phyloP scores from a whole-genome alignment of 2,797 vertebrate genomes.

The Oreochromis mossambicus region DNA sequence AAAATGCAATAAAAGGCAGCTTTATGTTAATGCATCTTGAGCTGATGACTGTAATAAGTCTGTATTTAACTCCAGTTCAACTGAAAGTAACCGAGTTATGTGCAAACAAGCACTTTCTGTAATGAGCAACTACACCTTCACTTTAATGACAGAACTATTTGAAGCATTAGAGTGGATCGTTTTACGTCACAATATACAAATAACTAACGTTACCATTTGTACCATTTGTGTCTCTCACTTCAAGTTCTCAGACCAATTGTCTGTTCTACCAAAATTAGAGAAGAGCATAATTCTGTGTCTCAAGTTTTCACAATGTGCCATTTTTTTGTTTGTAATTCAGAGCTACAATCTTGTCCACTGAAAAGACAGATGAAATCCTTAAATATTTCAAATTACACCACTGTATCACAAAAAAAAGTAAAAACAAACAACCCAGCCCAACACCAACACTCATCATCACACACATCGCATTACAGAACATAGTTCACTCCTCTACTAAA shows the following conservation, averaged over 20 bases:
- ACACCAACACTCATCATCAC: not conserved
- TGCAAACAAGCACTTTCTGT: not conserved
- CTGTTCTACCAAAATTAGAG: not conserved
- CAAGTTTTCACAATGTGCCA: not conserved
- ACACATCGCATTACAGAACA: not conserved
- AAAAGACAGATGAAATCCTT: not conserved
- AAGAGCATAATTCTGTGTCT: not conserved
- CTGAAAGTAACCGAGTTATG: not conserved
- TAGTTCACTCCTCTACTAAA: not conserved
- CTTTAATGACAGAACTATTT: not conserved
- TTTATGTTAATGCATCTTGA: not conserved
- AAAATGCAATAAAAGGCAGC: accelerated
- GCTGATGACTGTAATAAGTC: not conserved
- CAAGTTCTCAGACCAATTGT: not conserved
- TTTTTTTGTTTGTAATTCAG: not conserved
- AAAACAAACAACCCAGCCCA: not conserved
- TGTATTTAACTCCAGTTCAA: not conserved
- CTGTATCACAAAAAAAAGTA: not conserved
- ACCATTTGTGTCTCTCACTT: not conserved
- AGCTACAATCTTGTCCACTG: not conserved
- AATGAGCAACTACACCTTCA: not conserved
- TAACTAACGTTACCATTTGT: not conserved
- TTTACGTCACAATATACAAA: not conserved
- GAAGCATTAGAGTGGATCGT: not conserved
- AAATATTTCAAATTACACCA: not conserved